Evolutionary conservation across 2,888 invertebrate genomes (phyloP).

Genomic region (Drosophila sordidula): DNA sequence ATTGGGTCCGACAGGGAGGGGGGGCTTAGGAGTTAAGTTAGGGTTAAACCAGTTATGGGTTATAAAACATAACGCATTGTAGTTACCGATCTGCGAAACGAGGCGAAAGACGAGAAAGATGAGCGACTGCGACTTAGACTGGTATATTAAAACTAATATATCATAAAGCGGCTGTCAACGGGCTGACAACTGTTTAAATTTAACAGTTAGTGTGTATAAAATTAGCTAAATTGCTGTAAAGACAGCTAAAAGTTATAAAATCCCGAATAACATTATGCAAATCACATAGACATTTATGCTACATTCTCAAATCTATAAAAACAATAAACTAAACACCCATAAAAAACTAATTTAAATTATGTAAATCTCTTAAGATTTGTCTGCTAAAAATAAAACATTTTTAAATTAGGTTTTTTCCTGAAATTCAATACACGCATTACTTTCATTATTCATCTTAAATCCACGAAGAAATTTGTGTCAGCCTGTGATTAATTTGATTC

Average conservation of each 20-base stretch:
- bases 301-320: not conserved
- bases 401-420: not conserved
- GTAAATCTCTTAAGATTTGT: not conserved
- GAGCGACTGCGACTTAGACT: constrained; percentile 4
- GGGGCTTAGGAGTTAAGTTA: constrained; percentile 8
- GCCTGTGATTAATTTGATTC: constrained; percentile 42
- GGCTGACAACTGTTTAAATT: not conserved
- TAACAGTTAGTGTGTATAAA: constrained; percentile 20
- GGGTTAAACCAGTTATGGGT: constrained; percentile 52
- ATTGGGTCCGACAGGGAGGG: constrained; percentile 15
- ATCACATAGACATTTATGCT: not conserved
- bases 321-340: not conserved
- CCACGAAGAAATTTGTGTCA: not conserved
- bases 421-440: not conserved
- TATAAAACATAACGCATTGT: constrained; percentile 43
- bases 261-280: not conserved
- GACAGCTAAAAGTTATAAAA: not conserved
- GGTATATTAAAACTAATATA: constrained; percentile 7
- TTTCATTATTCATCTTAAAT: not conserved
- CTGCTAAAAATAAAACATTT: not conserved
- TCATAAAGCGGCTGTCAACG: constrained; percentile 12
- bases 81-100: constrained; percentile 31
- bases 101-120: constrained; percentile 23
- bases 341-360: not conserved
- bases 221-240: not conserved